Evolutionary conservation across 2,113 vertebrate genomes (phyloP).

Genomic region (Excalfactoria chinensis): DNA sequence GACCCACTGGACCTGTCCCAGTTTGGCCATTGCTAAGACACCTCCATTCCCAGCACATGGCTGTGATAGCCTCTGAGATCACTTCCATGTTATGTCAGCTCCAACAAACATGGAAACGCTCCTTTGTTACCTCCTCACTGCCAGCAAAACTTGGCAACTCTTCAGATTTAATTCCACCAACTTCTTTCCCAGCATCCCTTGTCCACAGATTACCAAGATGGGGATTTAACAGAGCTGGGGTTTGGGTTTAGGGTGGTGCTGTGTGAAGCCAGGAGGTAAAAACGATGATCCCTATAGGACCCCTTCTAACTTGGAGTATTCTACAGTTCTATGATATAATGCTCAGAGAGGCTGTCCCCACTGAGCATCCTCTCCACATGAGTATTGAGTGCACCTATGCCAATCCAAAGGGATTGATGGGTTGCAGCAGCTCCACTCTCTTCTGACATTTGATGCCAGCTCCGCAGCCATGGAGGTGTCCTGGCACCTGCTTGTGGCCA

Average conservation of each 20-base stretch:
- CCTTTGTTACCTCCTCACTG: neutral
- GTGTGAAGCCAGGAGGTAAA: too few relatives aligned
- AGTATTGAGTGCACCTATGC: neutral
- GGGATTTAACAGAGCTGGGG: neutral
- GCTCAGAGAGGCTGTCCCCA: neutral
- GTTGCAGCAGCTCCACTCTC: neutral
- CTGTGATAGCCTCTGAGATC: neutral
- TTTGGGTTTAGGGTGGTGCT: too few relatives aligned
- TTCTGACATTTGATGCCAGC: neutral
- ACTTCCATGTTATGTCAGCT: neutral
- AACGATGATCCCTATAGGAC: too few relatives aligned
- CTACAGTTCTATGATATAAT: too few relatives aligned
- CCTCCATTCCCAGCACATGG: neutral
- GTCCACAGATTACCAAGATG: neutral
- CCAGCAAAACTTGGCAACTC: neutral
- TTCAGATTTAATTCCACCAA: neutral
- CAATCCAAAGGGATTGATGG: neutral
- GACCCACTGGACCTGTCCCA: neutral
- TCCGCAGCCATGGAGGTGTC: neutral
- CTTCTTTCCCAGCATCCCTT: neutral
- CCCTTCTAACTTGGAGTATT: too few relatives aligned
- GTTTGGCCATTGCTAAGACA: neutral
- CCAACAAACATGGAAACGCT: neutral
- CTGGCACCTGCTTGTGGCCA: neutral
- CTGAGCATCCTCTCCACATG: rapidly evolving